Percentiles rank a stretch among this genome's conserved stretches.
These are phyloP conservation scores for Poecile montanus DNA, from an alignment of 2,797 vertebrate genomes.

Conservation along the genomic window DNA sequence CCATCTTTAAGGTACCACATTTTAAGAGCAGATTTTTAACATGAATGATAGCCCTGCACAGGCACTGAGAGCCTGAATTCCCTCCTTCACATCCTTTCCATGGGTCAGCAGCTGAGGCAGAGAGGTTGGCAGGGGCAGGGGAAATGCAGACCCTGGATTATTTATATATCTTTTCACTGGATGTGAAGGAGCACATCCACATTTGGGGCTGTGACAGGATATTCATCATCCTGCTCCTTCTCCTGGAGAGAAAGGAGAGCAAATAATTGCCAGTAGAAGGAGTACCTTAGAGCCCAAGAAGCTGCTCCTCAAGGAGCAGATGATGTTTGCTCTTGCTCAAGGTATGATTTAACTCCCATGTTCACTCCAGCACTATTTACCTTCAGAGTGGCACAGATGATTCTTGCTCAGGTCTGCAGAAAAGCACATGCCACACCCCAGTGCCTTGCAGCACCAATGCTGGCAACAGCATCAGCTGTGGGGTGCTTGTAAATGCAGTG, in stretches of 20 bases:
- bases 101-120: background rate
- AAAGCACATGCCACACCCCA: background rate
- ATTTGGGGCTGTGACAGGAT: background rate
- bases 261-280: background rate
- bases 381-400: background rate
- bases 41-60: background rate
- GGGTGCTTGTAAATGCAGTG: background rate
- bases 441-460: accelerated
- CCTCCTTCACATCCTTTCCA: background rate
- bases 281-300: background rate
- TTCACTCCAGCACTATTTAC: background rate
- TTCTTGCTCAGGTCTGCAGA: background rate
- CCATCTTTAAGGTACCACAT: background rate
- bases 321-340: background rate
- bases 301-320: background rate
- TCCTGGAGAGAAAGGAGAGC: background rate
- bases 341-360: background rate
- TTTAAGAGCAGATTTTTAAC: background rate
- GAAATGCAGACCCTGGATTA: background rate
- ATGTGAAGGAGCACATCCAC: background rate
- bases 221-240: slow-evolving; percentile 12
- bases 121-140: background rate
- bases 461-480: too few species aligned
- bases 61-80: background rate
- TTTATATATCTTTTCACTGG: background rate